phyloP scores from a whole-genome alignment of 2,797 vertebrate genomes.

The Clarias platycephalus region DNA sequence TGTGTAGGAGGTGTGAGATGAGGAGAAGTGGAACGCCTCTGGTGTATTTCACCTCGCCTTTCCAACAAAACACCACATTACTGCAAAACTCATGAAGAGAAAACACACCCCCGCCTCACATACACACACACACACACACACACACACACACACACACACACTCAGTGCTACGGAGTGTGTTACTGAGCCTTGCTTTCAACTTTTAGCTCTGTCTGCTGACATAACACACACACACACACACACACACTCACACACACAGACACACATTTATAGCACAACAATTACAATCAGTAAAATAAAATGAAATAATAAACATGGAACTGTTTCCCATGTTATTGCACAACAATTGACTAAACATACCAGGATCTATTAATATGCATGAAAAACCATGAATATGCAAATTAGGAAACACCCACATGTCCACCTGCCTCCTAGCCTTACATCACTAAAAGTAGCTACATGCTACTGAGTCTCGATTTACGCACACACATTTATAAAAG shows the following conservation, averaged over 20 bases:
- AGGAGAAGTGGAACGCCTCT: conserved; percentile 38
- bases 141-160: neutral
- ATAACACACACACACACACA: neutral
- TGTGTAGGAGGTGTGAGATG: conserved; percentile 56
- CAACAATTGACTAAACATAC: neutral
- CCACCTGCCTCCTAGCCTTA: neutral
- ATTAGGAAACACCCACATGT: neutral
- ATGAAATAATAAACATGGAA: neutral
- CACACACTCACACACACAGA: neutral
- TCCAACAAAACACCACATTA: conserved; percentile 34
- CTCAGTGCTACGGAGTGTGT: neutral
- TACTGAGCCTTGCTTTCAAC: neutral
- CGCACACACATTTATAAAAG: neutral
- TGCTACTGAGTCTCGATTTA: neutral
- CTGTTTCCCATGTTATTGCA: neutral
- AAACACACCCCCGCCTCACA: conserved; percentile 5
- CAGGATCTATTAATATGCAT: neutral
- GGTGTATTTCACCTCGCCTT: conserved; percentile 33
- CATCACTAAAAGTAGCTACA: neutral
- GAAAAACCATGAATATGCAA: conserved; percentile 5
- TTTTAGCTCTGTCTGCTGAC: neutral
- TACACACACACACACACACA: neutral
- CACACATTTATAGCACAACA: neutral
- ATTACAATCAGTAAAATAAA: neutral
- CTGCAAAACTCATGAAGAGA: conserved; percentile 12